These are phyloP conservation scores for Abrostola tripartita DNA, from an alignment of 2,888 invertebrate species.

Conservation along the genomic window DNA sequence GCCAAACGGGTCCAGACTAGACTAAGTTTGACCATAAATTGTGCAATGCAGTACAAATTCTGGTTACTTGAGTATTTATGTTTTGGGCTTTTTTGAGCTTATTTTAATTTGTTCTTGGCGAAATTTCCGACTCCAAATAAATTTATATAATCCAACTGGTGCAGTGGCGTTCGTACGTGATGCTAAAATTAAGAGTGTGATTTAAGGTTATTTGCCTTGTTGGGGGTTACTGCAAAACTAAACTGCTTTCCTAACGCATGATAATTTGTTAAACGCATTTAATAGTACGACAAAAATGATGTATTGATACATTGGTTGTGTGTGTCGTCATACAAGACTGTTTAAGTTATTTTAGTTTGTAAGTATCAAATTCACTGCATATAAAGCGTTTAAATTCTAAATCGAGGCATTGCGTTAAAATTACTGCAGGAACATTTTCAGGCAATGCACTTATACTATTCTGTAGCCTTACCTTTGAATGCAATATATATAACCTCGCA, in stretches of 20 bases:
- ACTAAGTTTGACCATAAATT: conserved; percentile 48
- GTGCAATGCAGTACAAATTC: conserved; percentile 35
- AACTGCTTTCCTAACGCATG: too few species aligned
- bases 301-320: too few species aligned
- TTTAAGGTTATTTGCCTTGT: too few species aligned
- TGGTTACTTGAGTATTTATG: conserved; percentile 33
- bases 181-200: too few species aligned
- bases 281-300: too few species aligned
- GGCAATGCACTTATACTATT: background rate
- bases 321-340: too few species aligned
- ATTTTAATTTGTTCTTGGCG: background rate
- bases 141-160: background rate
- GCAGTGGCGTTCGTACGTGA: too few species aligned
- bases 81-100: conserved; percentile 4
- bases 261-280: too few species aligned
- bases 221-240: too few species aligned
- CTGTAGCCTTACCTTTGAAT: background rate
- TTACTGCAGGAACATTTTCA: background rate
- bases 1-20: conserved; percentile 32
- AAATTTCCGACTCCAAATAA: background rate
- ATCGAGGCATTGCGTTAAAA: background rate
- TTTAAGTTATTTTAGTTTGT: too few species aligned
- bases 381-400: background rate
- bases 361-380: background rate
- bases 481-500: conserved; percentile 16